Conservation (phyloP, 1,140 invertebrate species). For the Macrobrachium nipponense region DNA sequence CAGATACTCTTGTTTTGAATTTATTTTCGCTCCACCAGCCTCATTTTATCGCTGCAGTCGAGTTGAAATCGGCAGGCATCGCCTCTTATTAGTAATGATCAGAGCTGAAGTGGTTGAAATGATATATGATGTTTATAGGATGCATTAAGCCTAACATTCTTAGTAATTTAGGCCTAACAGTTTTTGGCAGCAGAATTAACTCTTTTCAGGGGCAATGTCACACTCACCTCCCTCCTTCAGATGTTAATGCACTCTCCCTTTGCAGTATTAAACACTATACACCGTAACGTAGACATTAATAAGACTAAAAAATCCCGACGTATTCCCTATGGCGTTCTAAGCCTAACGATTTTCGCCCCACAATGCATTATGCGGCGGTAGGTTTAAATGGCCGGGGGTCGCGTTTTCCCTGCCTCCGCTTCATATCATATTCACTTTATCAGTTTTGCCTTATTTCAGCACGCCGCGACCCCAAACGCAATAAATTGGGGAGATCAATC, state of each 20-base stretch:
- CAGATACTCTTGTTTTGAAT: too few relatives aligned
- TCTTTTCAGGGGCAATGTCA: neutral
- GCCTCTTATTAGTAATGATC: too few relatives aligned
- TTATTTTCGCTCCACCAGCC: neutral
- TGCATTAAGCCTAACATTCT: slow-evolving; percentile 33
- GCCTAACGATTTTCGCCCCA: slow-evolving; percentile 43
- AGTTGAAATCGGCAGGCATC: too few relatives aligned
- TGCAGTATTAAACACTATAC: neutral
- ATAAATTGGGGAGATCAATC: too few relatives aligned
- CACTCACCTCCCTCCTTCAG: slow-evolving; percentile 43
- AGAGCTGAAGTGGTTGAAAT: neutral
- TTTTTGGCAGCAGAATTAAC: neutral
- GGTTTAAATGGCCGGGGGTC: too few relatives aligned
- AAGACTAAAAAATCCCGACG: slow-evolving; percentile 28
- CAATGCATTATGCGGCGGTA: slow-evolving; percentile 32
- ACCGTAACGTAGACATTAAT: slow-evolving; percentile 40
- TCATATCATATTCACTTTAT: too few relatives aligned
- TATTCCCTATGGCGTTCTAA: slow-evolving; percentile 32
- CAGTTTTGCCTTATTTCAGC: too few relatives aligned
- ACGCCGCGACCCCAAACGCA: too few relatives aligned
- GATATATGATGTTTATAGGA: slow-evolving; percentile 18
- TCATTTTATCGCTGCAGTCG: too few relatives aligned
- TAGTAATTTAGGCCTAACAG: slow-evolving; percentile 36
- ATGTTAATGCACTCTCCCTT: neutral
- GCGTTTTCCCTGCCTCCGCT: too few relatives aligned